phyloP scores from a whole-genome alignment of 2,113 vertebrate species.

The Toxotes jaculatrix region DNA sequence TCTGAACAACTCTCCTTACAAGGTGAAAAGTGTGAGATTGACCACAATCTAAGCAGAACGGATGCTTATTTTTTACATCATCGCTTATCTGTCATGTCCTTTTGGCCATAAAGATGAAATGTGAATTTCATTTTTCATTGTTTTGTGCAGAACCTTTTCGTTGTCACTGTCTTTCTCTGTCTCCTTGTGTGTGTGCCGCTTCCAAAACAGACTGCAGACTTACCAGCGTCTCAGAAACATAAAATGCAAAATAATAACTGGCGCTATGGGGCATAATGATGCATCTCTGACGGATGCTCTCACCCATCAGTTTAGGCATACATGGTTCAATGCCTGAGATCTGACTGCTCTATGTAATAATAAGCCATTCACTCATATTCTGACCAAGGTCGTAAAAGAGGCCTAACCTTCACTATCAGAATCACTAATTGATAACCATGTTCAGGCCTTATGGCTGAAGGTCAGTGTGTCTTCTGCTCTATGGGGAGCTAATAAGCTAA shows the following conservation, averaged over 20 bases:
- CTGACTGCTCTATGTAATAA: conserved; percentile 16
- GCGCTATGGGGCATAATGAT: neutral
- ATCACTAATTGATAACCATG: conserved; percentile 60
- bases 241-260: conserved; percentile 47
- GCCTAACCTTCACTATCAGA: conserved; percentile 18
- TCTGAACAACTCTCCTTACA: conserved; percentile 11
- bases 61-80: neutral
- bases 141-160: neutral
- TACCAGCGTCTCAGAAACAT: conserved; percentile 18
- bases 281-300: conserved; percentile 13
- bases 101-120: conserved; percentile 13
- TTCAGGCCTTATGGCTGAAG: conserved; percentile 50
- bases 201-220: conserved; percentile 6
- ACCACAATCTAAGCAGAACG: conserved; percentile 24
- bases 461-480: conserved; percentile 51
- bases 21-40: conserved; percentile 23
- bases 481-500: conserved; percentile 62
- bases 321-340: conserved; percentile 16
- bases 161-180: neutral
- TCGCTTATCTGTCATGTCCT: conserved; percentile 7
- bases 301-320: conserved; percentile 3
- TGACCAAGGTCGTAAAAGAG: conserved; percentile 31
- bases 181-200: neutral
- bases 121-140: neutral
- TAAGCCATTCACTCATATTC: neutral